Base-by-base conservation (phyloP, 1,140 invertebrate genomes). In the Drosophila pseudoobscura region DNA sequence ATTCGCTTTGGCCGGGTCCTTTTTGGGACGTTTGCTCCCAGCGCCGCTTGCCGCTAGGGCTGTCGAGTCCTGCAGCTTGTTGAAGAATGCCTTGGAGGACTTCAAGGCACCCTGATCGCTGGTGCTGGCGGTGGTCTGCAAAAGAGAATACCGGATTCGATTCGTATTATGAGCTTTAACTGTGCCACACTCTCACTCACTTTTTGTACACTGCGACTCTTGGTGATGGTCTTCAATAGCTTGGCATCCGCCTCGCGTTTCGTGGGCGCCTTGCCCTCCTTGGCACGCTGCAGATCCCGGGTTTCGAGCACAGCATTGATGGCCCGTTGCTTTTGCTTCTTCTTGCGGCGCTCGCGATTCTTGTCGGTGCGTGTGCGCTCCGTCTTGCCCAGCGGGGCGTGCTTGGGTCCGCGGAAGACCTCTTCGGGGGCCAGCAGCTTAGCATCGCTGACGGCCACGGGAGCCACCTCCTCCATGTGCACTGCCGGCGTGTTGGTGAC, bases 381-480 rank as follows among this genome's bases (percentile, higher is more conserved):
- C 29, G 94, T 93, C 92, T 95, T 95, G 35, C 96, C 96, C 75
- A 97, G 95, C 0, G 97, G 58, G 52, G 96, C 95, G 49, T 96
- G 96, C 85, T 95, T 96, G n/a, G 92, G 91, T 92, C 96, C 97
- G 24, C 92, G 93, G 92, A 96, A 94, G 13, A 99, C 93, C 95
- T 99, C 98, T 92, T 99, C 97, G 3, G 99, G 98, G 20, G 99
- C 98, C 45, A 99, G 92, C 17, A 99, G 92, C 0, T 95, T 93
- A 11, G 96, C 96, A 93, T 98, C 97, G 87, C 95, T 97, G 1
- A 95, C 94, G 22, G 95, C 94, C 2, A 97, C 93, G 31, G 98
- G 98, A 3, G 97, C 97, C n/a, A 98, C 97, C 93, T 99, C 98
- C 93, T 99, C 99, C 94, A 99, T 97, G 29, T 92, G 94, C 53